Conservation (phyloP, 2,113 vertebrate species). For the Leucopsar rothschildi region DNA sequence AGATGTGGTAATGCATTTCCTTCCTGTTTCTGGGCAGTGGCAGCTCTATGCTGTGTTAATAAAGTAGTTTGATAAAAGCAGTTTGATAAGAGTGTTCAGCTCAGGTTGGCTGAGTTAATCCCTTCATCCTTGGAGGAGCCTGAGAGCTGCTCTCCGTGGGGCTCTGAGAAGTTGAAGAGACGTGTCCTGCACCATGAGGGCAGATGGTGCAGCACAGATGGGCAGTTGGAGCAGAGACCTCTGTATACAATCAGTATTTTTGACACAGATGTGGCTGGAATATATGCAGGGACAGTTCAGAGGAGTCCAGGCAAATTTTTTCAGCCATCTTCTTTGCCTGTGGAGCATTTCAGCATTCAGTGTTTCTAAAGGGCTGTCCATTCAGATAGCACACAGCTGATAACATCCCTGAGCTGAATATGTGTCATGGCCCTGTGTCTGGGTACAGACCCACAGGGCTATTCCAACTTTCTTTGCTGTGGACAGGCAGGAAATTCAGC, state of each 20-base stretch:
- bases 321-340: not conserved
- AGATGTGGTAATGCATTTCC: not conserved
- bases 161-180: not conserved
- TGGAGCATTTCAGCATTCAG: not conserved
- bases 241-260: not conserved
- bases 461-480: not conserved
- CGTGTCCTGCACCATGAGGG: not conserved
- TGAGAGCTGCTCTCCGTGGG: fast-evolving
- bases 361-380: not conserved
- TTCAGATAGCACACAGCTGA: not conserved
- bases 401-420: not conserved
- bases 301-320: not conserved
- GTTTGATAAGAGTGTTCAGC: not conserved
- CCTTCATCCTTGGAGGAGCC: not conserved
- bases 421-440: not conserved
- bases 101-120: not conserved
- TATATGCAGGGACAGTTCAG: not conserved
- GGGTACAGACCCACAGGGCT: not conserved
- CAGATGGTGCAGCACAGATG: not conserved
- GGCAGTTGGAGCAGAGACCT: not conserved
- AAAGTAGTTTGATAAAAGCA: not conserved
- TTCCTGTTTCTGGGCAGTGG: conserved; percentile 15
- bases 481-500: not conserved
- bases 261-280: not conserved
- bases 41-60: not conserved